These are phyloP conservation scores for Drosophila azteca DNA, from an alignment of 1,140 invertebrate genomes.

Conservation along the genomic window DNA sequence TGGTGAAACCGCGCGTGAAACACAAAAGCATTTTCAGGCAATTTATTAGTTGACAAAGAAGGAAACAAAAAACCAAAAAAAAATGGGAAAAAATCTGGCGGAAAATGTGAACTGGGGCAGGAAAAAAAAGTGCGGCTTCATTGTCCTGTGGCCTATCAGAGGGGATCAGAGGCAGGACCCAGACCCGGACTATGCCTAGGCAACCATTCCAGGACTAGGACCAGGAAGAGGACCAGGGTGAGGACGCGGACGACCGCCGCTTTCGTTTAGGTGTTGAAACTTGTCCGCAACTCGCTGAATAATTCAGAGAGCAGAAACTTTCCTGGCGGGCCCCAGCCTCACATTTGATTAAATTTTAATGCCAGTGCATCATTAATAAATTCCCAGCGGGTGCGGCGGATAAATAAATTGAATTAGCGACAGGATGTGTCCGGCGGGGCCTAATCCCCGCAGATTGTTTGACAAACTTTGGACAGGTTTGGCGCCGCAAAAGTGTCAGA, in stretches of 20 bases:
- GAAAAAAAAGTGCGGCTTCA: slow-evolving; percentile 63
- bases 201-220: slow-evolving; percentile 32
- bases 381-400: slow-evolving; percentile 33
- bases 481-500: slow-evolving; percentile 41
- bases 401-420: slow-evolving; percentile 71
- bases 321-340: slow-evolving; percentile 29
- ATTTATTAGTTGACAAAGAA: slow-evolving; percentile 72
- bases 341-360: slow-evolving; percentile 80
- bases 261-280: slow-evolving; percentile 69
- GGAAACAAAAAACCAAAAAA: slow-evolving; percentile 34
- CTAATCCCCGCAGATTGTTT: slow-evolving; percentile 57
- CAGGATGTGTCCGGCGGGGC: slow-evolving; percentile 37
- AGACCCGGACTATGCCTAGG: slow-evolving; percentile 27
- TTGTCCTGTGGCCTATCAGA: slow-evolving; percentile 33
- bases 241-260: neutral
- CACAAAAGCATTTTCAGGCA: slow-evolving; percentile 75
- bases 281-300: slow-evolving; percentile 74
- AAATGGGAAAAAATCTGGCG: slow-evolving; percentile 4
- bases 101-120: slow-evolving; percentile 29
- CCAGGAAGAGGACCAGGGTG: neutral
- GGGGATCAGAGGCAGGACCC: slow-evolving; percentile 5
- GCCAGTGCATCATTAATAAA: slow-evolving; percentile 76
- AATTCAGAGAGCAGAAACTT: slow-evolving; percentile 61
- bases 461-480: slow-evolving; percentile 62
- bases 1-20: slow-evolving; percentile 78